Base-by-base conservation (phyloP, 2,888 invertebrate genomes). In the Drosophila fulvimacula region DNA sequence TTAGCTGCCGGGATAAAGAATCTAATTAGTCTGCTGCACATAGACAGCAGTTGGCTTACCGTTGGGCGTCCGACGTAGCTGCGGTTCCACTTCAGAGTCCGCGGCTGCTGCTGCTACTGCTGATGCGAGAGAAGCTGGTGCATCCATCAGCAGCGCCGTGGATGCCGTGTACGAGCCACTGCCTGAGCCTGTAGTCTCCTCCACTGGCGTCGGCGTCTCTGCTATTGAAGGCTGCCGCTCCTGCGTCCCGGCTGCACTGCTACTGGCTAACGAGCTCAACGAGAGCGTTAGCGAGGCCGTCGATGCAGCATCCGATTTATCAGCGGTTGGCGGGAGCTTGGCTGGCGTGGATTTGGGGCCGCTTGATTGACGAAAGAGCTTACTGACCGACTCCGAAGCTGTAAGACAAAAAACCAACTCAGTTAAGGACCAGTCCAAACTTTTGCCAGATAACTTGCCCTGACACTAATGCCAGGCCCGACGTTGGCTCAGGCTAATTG, bases 331-430 rank as follows among this genome's bases (percentile, higher is more conserved):
- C 44, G 76, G 41, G 52, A 73, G 66, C 78, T 82, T 85, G 27
- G 74, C 69, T 48, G 85, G 75, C 57, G 87, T 81, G 69, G 84
- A 80, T 60, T 82, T 84, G 63, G 80, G 63, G 51, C 81, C 87
- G 62, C 88, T 75, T 69, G 91, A 89, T 69, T 91, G 90, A 72
- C 92, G 92, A 88, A 92, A 92, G 62, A 92, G 91, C 89, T 92
- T 92, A 76, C 91, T 92, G 88, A 92, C 90, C 73, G 92, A 92
- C 83, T 92, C 92, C 76, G 90, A 82, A 48, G 91, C 87, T 87
- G 78, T 34, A 82, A 83, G 58, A 60, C 30, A 73, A 32, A 67
- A 71, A 71, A 70, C 60, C 58, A 69, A 61, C 69, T 70, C 52
- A 61, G 76, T 67, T 67, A 53, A 52, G 51, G n/a, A n/a, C n/a